Conservation (phyloP, 2,888 invertebrate genomes). For the Balanococcus diminutus region DNA sequence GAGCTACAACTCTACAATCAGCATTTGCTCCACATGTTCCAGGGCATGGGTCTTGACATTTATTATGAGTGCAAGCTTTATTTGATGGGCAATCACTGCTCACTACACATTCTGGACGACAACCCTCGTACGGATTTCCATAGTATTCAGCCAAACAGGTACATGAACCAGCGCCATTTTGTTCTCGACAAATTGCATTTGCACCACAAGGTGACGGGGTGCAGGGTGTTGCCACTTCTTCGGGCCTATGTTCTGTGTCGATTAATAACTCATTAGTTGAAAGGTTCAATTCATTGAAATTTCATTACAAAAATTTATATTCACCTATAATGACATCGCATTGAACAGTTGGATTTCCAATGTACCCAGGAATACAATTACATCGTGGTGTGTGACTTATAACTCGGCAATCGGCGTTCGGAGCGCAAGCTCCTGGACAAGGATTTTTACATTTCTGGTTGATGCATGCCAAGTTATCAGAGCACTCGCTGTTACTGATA, state of each 20-base stretch:
- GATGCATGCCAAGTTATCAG: constrained; percentile 68
- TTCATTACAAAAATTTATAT: background rate
- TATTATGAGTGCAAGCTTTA: constrained; percentile 63
- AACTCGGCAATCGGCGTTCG: constrained; percentile 62
- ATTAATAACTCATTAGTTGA: background rate
- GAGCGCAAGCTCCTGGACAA: constrained; percentile 61
- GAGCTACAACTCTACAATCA: constrained; percentile 65
- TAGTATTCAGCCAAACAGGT: constrained; percentile 69
- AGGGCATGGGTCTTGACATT: constrained; percentile 65
- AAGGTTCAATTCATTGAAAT: background rate
- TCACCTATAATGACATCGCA: constrained; percentile 57
- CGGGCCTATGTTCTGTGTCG: constrained; percentile 51
- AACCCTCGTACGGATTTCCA: constrained; percentile 77
- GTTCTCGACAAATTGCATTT: constrained; percentile 64
- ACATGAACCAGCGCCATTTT: constrained; percentile 61
- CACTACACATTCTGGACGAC: constrained; percentile 66
- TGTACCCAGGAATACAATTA: constrained; percentile 61
- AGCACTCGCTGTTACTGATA: constrained; percentile 63
- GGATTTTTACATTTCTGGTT: constrained; percentile 63
- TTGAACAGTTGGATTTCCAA: constrained; percentile 60
- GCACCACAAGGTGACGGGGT: constrained; percentile 65
- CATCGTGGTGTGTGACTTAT: constrained; percentile 64
- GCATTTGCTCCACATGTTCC: constrained; percentile 66
- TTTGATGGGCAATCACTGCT: constrained; percentile 63
- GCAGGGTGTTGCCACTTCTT: constrained; percentile 62